Percentiles rank a stretch among this genome's conserved stretches.
Conservation (phyloP, 2,888 invertebrate species). For the Mylabris sibirica region DNA sequence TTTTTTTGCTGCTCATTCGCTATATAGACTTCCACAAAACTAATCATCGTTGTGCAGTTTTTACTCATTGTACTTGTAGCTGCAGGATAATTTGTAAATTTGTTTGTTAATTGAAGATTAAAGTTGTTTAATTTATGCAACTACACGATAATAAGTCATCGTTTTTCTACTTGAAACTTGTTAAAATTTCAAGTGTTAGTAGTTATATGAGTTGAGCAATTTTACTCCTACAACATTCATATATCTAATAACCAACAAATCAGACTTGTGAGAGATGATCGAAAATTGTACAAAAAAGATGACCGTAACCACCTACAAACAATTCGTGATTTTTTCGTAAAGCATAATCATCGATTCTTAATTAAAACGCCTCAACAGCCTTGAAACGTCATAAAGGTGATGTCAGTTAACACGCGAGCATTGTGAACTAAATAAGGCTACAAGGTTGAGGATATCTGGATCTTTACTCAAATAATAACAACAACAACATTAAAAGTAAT, state of each 20-base stretch:
- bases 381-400: conserved; percentile 30
- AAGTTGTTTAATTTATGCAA: conserved; percentile 15
- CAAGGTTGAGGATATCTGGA: conserved; percentile 41
- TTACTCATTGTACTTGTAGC: not conserved
- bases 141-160: conserved; percentile 18
- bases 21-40: not conserved
- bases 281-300: conserved; percentile 25
- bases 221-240: conserved; percentile 33
- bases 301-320: conserved; percentile 19
- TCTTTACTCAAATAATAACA: conserved; percentile 20
- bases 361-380: conserved; percentile 24
- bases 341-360: conserved; percentile 1
- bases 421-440: conserved; percentile 36
- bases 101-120: conserved; percentile 10
- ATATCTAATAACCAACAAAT: conserved; percentile 38
- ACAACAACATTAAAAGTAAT: not conserved
- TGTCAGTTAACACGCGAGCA: conserved; percentile 35
- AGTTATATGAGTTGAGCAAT: conserved; percentile 36
- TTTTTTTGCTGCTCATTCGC: not conserved
- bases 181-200: conserved; percentile 30
- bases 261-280: conserved; percentile 37
- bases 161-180: conserved; percentile 25
- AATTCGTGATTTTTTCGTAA: not conserved
- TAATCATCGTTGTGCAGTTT: not conserved
- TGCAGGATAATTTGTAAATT: conserved; percentile 3